phyloP scores from a whole-genome alignment of 35 echinoderm and acorn worm species.

The Nesometra sesokonis region DNA sequence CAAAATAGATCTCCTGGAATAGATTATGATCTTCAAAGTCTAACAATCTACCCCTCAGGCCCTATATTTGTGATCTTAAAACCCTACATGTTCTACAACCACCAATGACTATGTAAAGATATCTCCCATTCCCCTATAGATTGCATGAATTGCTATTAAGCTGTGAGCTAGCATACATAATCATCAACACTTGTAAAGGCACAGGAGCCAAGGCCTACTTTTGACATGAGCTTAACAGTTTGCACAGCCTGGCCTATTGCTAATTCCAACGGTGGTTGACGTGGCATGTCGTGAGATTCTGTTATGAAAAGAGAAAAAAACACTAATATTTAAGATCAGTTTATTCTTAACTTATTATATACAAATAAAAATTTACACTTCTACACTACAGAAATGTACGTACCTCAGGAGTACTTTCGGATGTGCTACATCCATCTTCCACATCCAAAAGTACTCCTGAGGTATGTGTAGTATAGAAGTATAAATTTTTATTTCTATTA shows the following conservation, averaged over 20 bases:
- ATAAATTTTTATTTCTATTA: no score
- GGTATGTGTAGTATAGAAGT: no score
- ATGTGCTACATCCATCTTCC: no score
- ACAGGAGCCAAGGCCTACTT: conserved; percentile 86
- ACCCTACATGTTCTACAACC: background rate
- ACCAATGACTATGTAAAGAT: background rate
- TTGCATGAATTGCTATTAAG: background rate
- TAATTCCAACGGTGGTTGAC: conserved; percentile 83
- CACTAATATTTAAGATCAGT: no score
- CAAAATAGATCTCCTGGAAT: no score
- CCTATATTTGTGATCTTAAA: background rate
- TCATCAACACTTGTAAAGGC: conserved; percentile 89
- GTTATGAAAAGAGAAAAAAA: background rate
- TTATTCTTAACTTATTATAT: no score
- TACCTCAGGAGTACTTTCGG: no score
- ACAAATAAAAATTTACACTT: no score
- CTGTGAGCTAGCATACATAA: conserved; percentile 15
- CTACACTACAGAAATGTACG: no score
- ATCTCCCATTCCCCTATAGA: background rate
- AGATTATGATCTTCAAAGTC: no score
- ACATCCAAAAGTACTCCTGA: no score
- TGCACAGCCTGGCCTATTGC: conserved; percentile 80
- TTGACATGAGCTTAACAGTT: conserved; percentile 94
- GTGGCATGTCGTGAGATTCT: conserved; percentile 90
- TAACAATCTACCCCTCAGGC: background rate